Evolutionary conservation across 2,797 vertebrate species (phyloP), one percentile per base, ranked within the genome.

Genomic region (Simalia tracyae): DNA sequence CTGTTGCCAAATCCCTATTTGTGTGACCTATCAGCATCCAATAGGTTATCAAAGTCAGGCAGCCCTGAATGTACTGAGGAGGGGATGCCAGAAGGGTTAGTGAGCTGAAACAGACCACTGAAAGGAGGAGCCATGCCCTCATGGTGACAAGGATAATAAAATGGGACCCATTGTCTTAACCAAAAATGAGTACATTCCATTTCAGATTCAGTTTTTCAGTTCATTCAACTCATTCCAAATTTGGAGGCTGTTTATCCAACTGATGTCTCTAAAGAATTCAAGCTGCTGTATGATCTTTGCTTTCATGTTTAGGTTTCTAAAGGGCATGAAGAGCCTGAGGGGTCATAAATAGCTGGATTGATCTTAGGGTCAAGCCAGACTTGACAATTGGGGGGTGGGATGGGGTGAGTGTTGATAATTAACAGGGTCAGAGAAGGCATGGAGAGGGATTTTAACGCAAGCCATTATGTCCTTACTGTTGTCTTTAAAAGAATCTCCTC

Each of bases 61-160:
- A 92, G 87, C 87, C 56, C 88, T 90, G 50, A 90, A 90, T 24
- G 72, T 50, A 59, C 68, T 93, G 90, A 90, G 64, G 86, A 90
- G 91, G 4, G 0, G 46, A 92, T 89, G n/a, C 42, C 91, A 61
- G 26, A 46, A 93, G 60, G 76, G 10, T 85, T 86, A 2, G 63
- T 81, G 42, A 14, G 0, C 92, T 89, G 64, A 19, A 61, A 86
- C 2, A 17, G 84, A n/a, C 0, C 56, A 54, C 93, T 89, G 28
- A 8, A 87, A 91, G 56, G 87, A 90, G 90, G 89, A 66, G 46
- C 86, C 86, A 57, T 0, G 0, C 60, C 60, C 31, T 0, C 0
- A 86, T 91, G 31, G 61, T 59, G 88, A 89, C 84, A 81, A 84
- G 89, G 92, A 92, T 85, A 0, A 1, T 0, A 0, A 11, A 19